These are phyloP conservation scores for Crotalus helleri DNA, from an alignment of 2,113 vertebrate species.

Conservation along the genomic window DNA sequence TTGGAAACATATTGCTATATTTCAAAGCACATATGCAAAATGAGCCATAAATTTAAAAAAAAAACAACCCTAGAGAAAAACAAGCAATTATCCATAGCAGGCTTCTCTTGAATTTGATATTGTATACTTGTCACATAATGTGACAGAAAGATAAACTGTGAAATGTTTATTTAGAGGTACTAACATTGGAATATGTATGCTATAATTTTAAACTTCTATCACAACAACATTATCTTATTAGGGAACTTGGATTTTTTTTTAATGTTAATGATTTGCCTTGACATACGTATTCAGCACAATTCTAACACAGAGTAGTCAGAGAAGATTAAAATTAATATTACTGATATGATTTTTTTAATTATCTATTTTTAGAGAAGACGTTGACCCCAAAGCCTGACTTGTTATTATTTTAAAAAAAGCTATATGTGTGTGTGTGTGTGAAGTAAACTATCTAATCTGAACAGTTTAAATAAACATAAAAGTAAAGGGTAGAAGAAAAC, in stretches of 20 bases:
- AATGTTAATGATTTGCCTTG: neutral
- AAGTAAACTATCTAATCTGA: neutral
- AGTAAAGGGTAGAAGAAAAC: neutral
- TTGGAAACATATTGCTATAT: neutral
- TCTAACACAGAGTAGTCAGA: neutral
- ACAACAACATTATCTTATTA: neutral
- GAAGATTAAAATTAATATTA: neutral
- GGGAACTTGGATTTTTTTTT: neutral
- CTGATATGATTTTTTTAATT: neutral
- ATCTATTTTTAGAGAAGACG: neutral
- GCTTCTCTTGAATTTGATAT: neutral
- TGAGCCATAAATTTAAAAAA: neutral
- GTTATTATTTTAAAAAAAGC: neutral
- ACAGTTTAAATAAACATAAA: neutral
- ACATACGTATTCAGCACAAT: neutral
- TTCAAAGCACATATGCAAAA: slow-evolving; percentile 4
- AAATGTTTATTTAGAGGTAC: neutral
- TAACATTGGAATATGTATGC: neutral
- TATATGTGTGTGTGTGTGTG: neutral
- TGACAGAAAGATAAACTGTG: slow-evolving; percentile 12
- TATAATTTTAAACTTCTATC: neutral
- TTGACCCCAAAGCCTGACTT: neutral
- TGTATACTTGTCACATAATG: neutral
- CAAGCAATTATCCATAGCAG: neutral
- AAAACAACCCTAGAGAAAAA: neutral